These are phyloP conservation scores for Grammomys surdaster DNA, from an alignment of 2,113 vertebrate species.

Conservation along the genomic window DNA sequence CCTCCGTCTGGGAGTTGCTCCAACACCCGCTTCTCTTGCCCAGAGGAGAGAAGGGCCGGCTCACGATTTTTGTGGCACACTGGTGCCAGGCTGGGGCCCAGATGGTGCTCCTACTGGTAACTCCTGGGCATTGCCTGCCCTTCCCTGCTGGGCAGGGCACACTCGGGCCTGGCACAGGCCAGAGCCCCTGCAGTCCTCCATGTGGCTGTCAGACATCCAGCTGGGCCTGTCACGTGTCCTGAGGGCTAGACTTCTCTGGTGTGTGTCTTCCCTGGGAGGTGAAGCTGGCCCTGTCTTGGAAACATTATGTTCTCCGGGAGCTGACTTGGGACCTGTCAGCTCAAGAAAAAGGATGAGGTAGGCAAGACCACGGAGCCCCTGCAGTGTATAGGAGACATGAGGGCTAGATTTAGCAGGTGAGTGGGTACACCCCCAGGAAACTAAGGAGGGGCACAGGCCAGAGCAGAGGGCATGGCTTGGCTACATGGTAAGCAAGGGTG, in stretches of 20 bases:
- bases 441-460: not conserved
- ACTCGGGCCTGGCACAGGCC: not conserved
- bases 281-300: constrained; percentile 77
- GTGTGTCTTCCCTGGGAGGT: constrained; percentile 59
- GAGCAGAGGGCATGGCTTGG: not conserved
- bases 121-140: not conserved
- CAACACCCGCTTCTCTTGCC: constrained; percentile 37
- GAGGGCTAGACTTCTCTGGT: constrained; percentile 75
- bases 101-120: constrained; percentile 58
- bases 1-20: constrained; percentile 73
- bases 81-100: constrained; percentile 58
- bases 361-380: constrained; percentile 46
- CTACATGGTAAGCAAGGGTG: not conserved
- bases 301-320: constrained; percentile 63
- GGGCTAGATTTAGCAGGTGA: not conserved
- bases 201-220: not conserved
- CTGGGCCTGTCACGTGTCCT: constrained; percentile 43
- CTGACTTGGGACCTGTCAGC: constrained; percentile 80
- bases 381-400: constrained; percentile 50
- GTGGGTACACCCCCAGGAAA: not conserved
- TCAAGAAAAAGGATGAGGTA: constrained; percentile 74
- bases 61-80: constrained; percentile 63
- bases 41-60: constrained; percentile 62
- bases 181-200: not conserved
- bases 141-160: constrained; percentile 45